These are phyloP conservation scores for Sanderia malayensis DNA, from an alignment of 30 jellyfish, hydroid and myxozoan genomes.

Conservation along the genomic window DNA sequence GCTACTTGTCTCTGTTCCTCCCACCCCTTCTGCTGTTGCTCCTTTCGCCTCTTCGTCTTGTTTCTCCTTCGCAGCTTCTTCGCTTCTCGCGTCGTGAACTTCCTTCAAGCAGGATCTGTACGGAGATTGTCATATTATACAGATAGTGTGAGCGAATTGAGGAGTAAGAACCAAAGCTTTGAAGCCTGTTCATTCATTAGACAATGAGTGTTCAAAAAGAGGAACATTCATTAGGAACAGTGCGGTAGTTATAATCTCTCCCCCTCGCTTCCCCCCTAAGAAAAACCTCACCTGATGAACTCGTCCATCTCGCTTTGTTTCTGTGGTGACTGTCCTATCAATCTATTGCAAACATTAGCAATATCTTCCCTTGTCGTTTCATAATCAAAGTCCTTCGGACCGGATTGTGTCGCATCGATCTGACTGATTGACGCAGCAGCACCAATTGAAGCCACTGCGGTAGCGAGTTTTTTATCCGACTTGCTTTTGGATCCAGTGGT, in stretches of 20 bases:
- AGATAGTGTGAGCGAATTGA: too few relatives aligned
- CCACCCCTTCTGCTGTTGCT: background rate
- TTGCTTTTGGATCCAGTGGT: conserved; percentile 56
- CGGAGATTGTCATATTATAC: too few relatives aligned
- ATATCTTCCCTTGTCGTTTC: conserved; percentile 9
- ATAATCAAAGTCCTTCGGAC: conserved; percentile 25
- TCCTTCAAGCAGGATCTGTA: background rate
- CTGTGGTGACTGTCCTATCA: conserved; percentile 4
- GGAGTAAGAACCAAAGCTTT: too few relatives aligned
- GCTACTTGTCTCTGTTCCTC: conserved; percentile 2
- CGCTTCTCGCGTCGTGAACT: background rate
- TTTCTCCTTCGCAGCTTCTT: background rate
- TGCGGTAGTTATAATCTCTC: too few relatives aligned
- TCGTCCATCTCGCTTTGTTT: conserved; percentile 43
- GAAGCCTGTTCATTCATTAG: too few relatives aligned
- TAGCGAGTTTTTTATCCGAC: conserved; percentile 33
- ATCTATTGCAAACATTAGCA: background rate
- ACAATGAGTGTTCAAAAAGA: too few relatives aligned
- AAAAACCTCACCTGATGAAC: conserved; percentile 35
- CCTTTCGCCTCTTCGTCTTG: conserved; percentile 8
- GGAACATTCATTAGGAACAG: too few relatives aligned
- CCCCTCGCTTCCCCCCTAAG: too few relatives aligned
- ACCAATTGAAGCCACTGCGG: background rate
- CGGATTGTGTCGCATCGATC: conserved; percentile 15
- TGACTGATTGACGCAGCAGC: conserved; percentile 1